Percentiles rank a stretch among this genome's conserved stretches.
Evolutionary conservation across 2,113 vertebrate species (phyloP).

Genomic region (Hiodon tergisus): DNA sequence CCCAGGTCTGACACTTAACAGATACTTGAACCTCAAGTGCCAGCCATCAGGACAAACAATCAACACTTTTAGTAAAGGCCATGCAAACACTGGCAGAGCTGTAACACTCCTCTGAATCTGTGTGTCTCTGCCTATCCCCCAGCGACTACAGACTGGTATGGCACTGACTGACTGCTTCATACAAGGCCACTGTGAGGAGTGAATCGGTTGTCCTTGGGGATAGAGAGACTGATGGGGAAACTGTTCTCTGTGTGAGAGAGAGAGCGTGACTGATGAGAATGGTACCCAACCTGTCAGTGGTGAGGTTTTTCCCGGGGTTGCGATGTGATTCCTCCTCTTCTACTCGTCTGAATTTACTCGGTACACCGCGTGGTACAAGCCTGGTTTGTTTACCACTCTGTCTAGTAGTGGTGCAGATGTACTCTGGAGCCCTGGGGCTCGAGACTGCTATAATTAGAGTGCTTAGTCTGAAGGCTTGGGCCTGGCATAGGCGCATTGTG

Average conservation of each 20-base stretch:
- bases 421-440: slow-evolving; percentile 31
- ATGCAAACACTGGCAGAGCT: slow-evolving; percentile 7
- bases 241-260: too few relatives aligned
- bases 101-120: slow-evolving; percentile 22
- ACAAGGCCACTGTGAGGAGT: too few relatives aligned
- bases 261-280: too few relatives aligned
- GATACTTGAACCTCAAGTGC: slow-evolving; percentile 28
- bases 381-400: slow-evolving; percentile 32
- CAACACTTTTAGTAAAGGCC: slow-evolving; percentile 27
- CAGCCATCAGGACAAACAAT: slow-evolving; percentile 38
- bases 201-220: too few relatives aligned
- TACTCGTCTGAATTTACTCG: too few relatives aligned
- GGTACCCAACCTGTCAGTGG: too few relatives aligned
- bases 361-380: too few relatives aligned
- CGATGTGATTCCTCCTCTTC: too few relatives aligned
- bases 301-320: too few relatives aligned
- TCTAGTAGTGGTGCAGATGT: slow-evolving; percentile 40
- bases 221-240: too few relatives aligned
- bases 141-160: too few relatives aligned
- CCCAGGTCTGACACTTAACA: slow-evolving; percentile 34
- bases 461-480: slow-evolving; percentile 48
- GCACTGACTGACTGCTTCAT: too few relatives aligned
- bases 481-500: slow-evolving; percentile 42
- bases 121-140: slow-evolving; percentile 2
- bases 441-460: slow-evolving; percentile 47